Percentiles rank a stretch among this genome's conserved stretches.
These are phyloP conservation scores for Rhopalosiphum padi DNA, from an alignment of 1,140 invertebrate species.

Conservation along the genomic window DNA sequence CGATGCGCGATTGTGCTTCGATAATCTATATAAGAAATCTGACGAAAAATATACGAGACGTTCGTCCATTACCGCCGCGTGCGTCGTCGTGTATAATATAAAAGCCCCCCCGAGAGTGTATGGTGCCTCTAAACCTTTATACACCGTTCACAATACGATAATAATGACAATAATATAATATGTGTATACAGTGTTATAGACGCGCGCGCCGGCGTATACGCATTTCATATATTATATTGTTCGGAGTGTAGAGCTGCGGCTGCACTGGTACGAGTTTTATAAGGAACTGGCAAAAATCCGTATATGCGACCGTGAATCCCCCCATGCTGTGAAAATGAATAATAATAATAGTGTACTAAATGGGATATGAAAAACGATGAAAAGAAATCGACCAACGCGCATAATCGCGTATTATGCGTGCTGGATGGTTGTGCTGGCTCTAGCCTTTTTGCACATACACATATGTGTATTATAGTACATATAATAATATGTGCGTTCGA, in stretches of 20 bases:
- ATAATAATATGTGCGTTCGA: neutral
- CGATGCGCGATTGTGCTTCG: neutral
- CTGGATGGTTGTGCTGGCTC: neutral
- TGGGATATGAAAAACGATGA: conserved; percentile 7
- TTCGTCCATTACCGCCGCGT: neutral
- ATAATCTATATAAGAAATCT: conserved; percentile 4
- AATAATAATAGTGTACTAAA: conserved; percentile 22
- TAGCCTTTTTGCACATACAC: neutral
- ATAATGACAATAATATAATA: conserved; percentile 1
- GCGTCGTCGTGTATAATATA: neutral
- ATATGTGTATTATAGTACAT: neutral
- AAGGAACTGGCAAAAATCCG: conserved; percentile 1
- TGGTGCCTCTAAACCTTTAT: neutral
- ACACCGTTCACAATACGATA: neutral
- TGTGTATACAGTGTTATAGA: neutral
- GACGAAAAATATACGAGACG: neutral
- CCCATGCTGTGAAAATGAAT: conserved; percentile 14
- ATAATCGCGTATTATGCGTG: neutral
- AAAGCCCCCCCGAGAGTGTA: neutral
- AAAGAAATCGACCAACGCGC: conserved; percentile 13
- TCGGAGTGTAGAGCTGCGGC: neutral
- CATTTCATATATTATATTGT: neutral
- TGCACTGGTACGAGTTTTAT: neutral
- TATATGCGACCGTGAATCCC: neutral
- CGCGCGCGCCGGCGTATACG: neutral